Base-by-base conservation (phyloP, 2,797 vertebrate genomes). In the Acipenser transmontanus region DNA sequence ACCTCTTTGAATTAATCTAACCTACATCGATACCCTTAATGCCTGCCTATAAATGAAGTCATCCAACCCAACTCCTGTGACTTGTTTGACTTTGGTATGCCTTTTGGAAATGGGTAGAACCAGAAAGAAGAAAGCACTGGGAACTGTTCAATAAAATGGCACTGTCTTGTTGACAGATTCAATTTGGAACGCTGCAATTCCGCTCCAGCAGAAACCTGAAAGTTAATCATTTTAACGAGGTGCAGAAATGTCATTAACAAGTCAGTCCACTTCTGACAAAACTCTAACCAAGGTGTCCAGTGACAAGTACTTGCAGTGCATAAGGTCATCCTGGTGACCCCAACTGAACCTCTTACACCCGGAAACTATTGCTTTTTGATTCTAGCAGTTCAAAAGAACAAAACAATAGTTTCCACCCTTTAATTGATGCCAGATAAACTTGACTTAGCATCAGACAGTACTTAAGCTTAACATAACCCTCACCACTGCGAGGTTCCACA, bases 281-380 rank as follows among this genome's bases (percentile, higher is more conserved):
- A n/a, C 12, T 57, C 54, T n/a, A 11, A 57, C 11, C 54, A 57
- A 57, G 12, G 54, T 57, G 12, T n/a, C 9, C 54, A 57, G 9
- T n/a, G 54, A 57, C 54, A 60, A 50, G 14, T 47, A 49, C 9
- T 7, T 14, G 54, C 59, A 64, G 54, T 59, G 12, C 7, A n/a
- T 62, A 14, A n/a, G 34, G 5, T 12, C 52, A 11, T 13, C 47
- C 34, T 11, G 48, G 59, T 47, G 50, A 54, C n/a, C 49, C 61
- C 14, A 11, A 63, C 11, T 17, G 49, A 61, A 61, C 68, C 56
- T 51, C 52, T 47, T 64, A 65, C 12, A 69, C 51, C 56, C 50
- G 52, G 14, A 34, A 1, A 13, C 54, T 57, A 11, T 1, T 57
- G 54, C 54, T n/a, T 57, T 57, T n/a, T n/a, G 1, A 7, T n/a